These are phyloP conservation scores for Neoscelio sp. DNA, from an alignment of 2,888 invertebrate species.

Conservation along the genomic window DNA sequence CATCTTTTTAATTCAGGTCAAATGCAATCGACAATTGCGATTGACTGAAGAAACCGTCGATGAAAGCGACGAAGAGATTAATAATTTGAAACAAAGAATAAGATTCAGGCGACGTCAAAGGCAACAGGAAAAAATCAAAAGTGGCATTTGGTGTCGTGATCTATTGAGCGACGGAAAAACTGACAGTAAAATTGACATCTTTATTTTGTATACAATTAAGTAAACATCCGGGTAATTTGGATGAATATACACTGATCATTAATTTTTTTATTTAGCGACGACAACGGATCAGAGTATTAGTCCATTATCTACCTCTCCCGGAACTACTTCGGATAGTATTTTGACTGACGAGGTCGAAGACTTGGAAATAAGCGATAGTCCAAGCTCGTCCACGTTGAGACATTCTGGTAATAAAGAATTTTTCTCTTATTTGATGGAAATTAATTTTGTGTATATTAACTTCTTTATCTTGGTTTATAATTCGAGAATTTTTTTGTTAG, in stretches of 20 bases:
- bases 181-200: no score
- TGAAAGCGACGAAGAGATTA: slow-evolving; percentile 88
- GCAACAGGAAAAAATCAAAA: slow-evolving; percentile 82
- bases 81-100: slow-evolving; percentile 86
- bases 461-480: no score
- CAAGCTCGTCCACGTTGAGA: slow-evolving; percentile 82
- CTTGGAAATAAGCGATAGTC: slow-evolving; percentile 83
- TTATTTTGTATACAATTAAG: no score
- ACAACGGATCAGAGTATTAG: slow-evolving; percentile 85
- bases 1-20: slow-evolving; percentile 84
- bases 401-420: slow-evolving; percentile 69
- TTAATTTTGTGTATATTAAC: no score
- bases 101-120: slow-evolving; percentile 85
- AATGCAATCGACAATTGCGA: slow-evolving; percentile 85
- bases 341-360: slow-evolving; percentile 85
- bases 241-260: no score
- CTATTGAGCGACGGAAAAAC: slow-evolving; percentile 83
- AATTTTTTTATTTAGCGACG: slow-evolving; percentile 78
- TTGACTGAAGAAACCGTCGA: slow-evolving; percentile 84
- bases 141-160: slow-evolving; percentile 74
- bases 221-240: no score
- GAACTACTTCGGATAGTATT: slow-evolving; percentile 82
- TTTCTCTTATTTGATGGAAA: no score
- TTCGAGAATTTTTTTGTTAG: no score
- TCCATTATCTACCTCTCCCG: slow-evolving; percentile 84